These are phyloP conservation scores for Helicoverpa armigera DNA, from an alignment of 1,140 invertebrate species.

Conservation along the genomic window DNA sequence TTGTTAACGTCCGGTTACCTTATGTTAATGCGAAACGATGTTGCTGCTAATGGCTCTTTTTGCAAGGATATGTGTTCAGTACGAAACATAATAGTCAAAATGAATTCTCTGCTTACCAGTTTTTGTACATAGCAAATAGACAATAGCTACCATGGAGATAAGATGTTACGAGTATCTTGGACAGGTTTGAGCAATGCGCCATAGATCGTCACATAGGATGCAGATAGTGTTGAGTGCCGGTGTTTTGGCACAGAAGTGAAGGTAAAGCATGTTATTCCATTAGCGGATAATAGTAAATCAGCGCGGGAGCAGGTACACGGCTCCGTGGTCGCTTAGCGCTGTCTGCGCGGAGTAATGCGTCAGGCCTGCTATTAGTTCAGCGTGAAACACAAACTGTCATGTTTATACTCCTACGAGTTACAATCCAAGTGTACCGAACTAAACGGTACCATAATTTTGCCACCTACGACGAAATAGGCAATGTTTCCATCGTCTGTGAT, in stretches of 20 bases:
- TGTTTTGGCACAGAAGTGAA: background rate
- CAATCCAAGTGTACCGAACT: background rate
- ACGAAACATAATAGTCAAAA: background rate
- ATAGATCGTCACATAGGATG: too few relatives aligned
- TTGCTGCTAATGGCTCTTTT: too few relatives aligned
- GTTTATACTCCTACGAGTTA: constrained; percentile 21
- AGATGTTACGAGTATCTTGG: too few relatives aligned
- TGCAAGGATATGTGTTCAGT: background rate
- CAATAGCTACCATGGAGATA: too few relatives aligned
- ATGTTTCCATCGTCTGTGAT: constrained; percentile 6
- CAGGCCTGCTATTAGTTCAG: constrained; percentile 12
- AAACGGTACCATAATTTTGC: constrained; percentile 37
- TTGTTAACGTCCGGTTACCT: background rate
- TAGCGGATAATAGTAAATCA: constrained; percentile 2
- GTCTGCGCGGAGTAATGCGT: constrained; percentile 8
- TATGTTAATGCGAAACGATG: background rate
- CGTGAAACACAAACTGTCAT: constrained; percentile 23
- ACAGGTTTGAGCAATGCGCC: too few relatives aligned
- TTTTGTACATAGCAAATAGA: too few relatives aligned
- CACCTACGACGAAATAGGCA: constrained; percentile 30
- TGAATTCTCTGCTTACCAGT: too few relatives aligned
- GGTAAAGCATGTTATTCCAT: constrained; percentile 7
- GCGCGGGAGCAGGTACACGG: constrained; percentile 8
- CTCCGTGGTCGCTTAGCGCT: constrained; percentile 11
- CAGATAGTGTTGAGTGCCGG: too few relatives aligned